These are phyloP conservation scores for Laterallus jamaicensis DNA, from an alignment of 2,113 vertebrate genomes.

Conservation along the genomic window DNA sequence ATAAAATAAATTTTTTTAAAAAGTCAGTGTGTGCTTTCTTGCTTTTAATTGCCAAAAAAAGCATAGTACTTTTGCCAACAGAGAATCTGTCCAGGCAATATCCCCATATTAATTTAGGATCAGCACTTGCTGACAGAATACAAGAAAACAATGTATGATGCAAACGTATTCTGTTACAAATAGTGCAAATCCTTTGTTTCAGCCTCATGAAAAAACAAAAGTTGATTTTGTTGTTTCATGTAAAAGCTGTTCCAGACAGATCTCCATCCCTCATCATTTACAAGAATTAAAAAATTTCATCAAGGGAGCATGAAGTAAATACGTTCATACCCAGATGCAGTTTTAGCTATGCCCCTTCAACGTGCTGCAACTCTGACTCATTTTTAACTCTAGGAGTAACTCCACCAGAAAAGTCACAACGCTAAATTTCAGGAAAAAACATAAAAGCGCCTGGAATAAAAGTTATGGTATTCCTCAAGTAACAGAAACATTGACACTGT, in stretches of 20 bases:
- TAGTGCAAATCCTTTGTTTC: slow-evolving; percentile 59
- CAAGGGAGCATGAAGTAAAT: slow-evolving; percentile 18
- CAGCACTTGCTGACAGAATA: slow-evolving; percentile 14
- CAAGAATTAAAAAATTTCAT: slow-evolving; percentile 5
- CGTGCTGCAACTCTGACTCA: neutral
- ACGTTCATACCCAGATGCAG: neutral
- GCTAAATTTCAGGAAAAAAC: neutral
- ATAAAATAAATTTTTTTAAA: neutral
- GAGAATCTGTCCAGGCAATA: slow-evolving; percentile 21
- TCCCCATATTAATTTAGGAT: slow-evolving; percentile 29
- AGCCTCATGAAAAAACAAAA: neutral
- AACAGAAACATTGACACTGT: neutral
- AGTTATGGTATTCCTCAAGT: neutral
- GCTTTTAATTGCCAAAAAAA: neutral
- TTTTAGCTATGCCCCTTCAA: slow-evolving; percentile 23
- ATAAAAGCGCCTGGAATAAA: neutral
- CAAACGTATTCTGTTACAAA: slow-evolving; percentile 49
- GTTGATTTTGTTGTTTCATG: neutral
- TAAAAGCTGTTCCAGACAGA: slow-evolving; percentile 38
- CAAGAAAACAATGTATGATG: neutral
- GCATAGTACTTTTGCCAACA: neutral
- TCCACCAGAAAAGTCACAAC: neutral
- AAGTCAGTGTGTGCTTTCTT: neutral
- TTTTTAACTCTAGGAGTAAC: neutral
- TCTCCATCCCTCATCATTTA: slow-evolving; percentile 30